Base-by-base conservation (phyloP, 2,888 invertebrate species). In the Lysandra coridon region DNA sequence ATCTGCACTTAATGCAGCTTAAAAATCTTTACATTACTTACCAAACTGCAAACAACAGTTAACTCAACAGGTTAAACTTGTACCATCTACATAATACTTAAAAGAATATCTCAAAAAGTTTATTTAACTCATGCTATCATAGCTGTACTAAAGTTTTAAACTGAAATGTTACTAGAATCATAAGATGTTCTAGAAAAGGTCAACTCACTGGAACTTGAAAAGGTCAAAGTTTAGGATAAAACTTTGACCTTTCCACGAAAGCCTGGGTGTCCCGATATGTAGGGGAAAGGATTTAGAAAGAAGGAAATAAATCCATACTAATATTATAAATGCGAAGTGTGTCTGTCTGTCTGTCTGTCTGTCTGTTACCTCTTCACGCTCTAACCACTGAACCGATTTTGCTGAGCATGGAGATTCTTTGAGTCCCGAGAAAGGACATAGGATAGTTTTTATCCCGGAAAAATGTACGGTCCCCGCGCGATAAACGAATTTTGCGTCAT, bases 131-230 rank as follows among this genome's bases (percentile, higher is more conserved):
- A 62, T n/a, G 23, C 10, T 23, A 62, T 3, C 7, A 62, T n/a
- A 7, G 10, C 64, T 23, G 23, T 64, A 37, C 33, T 62, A 14
- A 14, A 33, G 33, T 69, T 69, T 33, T 1, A 4, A 69, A 17
- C 33, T 5, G 33, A 37, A 69, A 69, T 33, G 69, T 33, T 69
- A 0, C 64, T 10, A 69, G 69, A 5, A 33, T 69, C 7, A 69
- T 33, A 69, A 69, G 69, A 33, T 33, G 69, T 69, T 69, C 33
- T 30, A 69, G 69, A 69, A 69, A 69, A 69, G 33, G 69, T 69
- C 33, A 69, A 33, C 33, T 64, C 23, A 23, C 23, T 30, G 33
- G 12, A 33, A 69, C 69, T 33, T 33, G 33, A 33, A 69, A 33
- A 69, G 69, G 69, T 69, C 33, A 33, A 33, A 69, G 33, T 69